Evolutionary conservation across 2,888 invertebrate species (phyloP).

Genomic region (Leptogaster cylindrica): DNA sequence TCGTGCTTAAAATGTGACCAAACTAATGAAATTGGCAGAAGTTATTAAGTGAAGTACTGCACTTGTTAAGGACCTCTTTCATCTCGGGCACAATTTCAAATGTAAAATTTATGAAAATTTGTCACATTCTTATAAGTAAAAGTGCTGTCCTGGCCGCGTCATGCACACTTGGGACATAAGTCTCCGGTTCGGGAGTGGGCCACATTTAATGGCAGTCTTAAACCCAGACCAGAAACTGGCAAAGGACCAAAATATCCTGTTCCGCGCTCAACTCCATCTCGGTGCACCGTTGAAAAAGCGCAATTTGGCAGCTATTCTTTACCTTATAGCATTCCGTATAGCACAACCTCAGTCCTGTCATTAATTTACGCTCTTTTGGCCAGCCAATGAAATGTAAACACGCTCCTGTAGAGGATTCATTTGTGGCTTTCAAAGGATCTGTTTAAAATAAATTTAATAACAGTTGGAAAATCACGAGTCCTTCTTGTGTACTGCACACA

Average conservation of each 20-base stretch:
- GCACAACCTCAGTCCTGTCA: constrained; percentile 10
- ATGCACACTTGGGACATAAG: not conserved
- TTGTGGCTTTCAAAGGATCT: constrained; percentile 2
- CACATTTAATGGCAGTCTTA: constrained; percentile 24
- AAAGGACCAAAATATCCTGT: not conserved
- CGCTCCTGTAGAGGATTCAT: not conserved
- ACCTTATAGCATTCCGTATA: constrained; percentile 15
- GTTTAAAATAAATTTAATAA: not conserved
- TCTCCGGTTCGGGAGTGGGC: constrained; percentile 10
- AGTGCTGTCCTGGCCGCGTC: not conserved
- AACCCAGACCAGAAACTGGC: constrained; percentile 33
- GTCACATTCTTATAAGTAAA: constrained; percentile 12
- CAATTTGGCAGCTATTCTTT: constrained; percentile 26
- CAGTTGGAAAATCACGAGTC: not conserved
- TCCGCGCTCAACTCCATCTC: constrained; percentile 24
- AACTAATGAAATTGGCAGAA: too few relatives aligned
- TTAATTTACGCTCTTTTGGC: constrained; percentile 21
- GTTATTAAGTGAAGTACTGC: too few relatives aligned
- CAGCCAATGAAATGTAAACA: constrained; percentile 28
- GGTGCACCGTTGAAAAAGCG: constrained; percentile 8
- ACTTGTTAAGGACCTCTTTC: too few relatives aligned
- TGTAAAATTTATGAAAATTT: constrained; percentile 18
- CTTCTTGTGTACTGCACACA: not conserved
- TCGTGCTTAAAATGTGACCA: too few relatives aligned
- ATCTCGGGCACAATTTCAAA: too few relatives aligned